Conservation (phyloP, 2,888 invertebrate genomes). For the Phasia obesa region DNA sequence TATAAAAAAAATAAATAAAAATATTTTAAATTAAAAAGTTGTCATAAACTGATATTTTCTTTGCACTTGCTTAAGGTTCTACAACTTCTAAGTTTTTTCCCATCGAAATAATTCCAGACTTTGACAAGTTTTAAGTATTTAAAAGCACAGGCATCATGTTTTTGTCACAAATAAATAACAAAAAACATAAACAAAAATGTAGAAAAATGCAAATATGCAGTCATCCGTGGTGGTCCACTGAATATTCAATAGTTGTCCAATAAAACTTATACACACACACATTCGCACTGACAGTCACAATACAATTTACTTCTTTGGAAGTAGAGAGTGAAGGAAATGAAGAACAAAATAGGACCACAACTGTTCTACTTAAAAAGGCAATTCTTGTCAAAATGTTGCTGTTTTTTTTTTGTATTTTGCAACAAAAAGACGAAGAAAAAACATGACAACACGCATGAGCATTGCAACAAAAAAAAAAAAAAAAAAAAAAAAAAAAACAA, state of each 20-base stretch:
- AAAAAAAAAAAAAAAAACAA: slow-evolving; percentile 12
- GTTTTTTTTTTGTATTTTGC: slow-evolving; percentile 30
- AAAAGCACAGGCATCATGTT: not conserved
- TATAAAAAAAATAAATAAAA: no score
- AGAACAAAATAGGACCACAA: slow-evolving; percentile 63
- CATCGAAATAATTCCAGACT: not conserved
- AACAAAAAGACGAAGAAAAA: slow-evolving; percentile 27
- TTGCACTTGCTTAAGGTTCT: not conserved
- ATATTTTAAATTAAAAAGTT: no score
- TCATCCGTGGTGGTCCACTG: slow-evolving; percentile 61
- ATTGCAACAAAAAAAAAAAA: slow-evolving; percentile 25
- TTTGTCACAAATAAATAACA: not conserved
- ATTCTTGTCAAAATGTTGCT: slow-evolving; percentile 44
- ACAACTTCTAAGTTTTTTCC: not conserved
- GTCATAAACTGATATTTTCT: not conserved
- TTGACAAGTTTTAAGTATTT: not conserved
- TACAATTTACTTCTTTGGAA: slow-evolving; percentile 12
- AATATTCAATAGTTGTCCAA: slow-evolving; percentile 58
- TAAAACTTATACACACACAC: slow-evolving; percentile 6
- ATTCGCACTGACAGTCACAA: not conserved
- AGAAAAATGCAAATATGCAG: slow-evolving; percentile 59
- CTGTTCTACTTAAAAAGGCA: slow-evolving; percentile 58
- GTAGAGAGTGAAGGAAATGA: not conserved
- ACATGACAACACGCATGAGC: slow-evolving; percentile 64
- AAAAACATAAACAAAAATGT: slow-evolving; percentile 20